phyloP scores from a whole-genome alignment of 2,113 vertebrate genomes.

The Embiotoca jacksoni region DNA sequence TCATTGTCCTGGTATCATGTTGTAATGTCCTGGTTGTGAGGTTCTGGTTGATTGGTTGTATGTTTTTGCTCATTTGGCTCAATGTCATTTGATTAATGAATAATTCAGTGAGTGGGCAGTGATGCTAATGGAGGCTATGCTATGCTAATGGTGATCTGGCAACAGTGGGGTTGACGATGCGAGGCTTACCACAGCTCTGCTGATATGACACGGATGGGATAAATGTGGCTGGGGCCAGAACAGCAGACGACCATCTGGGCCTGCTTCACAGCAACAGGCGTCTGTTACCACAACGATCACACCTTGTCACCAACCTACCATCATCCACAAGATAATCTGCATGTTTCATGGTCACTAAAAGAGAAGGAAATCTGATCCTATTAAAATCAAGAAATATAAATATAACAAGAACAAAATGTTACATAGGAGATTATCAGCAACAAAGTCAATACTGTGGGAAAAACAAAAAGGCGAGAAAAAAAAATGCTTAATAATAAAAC shows the following conservation, averaged over 20 bases:
- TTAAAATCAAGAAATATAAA: too few relatives aligned
- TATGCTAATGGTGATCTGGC: slow-evolving; percentile 56
- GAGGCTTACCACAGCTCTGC: slow-evolving; percentile 47
- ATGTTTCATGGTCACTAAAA: slow-evolving; percentile 1
- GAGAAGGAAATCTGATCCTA: too few relatives aligned
- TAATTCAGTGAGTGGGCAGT: slow-evolving; percentile 37
- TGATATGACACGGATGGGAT: slow-evolving; percentile 53
- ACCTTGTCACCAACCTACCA: slow-evolving; percentile 21
- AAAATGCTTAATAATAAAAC: too few relatives aligned
- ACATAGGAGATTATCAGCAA: too few relatives aligned
- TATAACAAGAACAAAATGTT: too few relatives aligned
- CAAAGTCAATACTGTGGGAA: too few relatives aligned
- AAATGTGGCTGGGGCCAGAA: slow-evolving; percentile 52
- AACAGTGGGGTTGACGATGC: slow-evolving; percentile 40
- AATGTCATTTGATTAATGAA: not conserved
- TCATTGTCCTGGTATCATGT: not conserved
- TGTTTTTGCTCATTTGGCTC: slow-evolving; percentile 44
- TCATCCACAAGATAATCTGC: slow-evolving; percentile 21
- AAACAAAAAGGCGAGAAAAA: too few relatives aligned
- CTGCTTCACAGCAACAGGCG: slow-evolving; percentile 18
- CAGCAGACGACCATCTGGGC: slow-evolving; percentile 72
- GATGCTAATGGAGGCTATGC: slow-evolving; percentile 32
- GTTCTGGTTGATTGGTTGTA: slow-evolving; percentile 19
- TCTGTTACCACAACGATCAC: slow-evolving; percentile 30
- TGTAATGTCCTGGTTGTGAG: slow-evolving; percentile 18